These are phyloP conservation scores for Eubasilissa splendida DNA, from an alignment of 2,888 invertebrate species.

Conservation along the genomic window DNA sequence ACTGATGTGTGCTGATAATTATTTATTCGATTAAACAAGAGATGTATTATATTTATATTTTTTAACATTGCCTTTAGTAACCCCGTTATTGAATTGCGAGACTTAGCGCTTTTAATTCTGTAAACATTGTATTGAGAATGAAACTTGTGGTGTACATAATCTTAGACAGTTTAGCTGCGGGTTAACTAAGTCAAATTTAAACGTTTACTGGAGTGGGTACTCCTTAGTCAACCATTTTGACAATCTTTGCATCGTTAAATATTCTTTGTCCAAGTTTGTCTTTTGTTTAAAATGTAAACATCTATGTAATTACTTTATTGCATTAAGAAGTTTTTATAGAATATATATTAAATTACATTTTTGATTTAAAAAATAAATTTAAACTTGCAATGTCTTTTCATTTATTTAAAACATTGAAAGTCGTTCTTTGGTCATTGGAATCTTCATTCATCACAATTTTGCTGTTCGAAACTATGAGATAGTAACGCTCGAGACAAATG, in stretches of 20 bases:
- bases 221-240: constrained; percentile 8
- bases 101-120: constrained; percentile 14
- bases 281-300: constrained; percentile 15
- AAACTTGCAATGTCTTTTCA: too few species aligned
- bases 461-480: too few species aligned
- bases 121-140: constrained; percentile 26
- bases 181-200: constrained; percentile 15
- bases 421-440: too few species aligned
- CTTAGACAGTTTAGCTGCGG: not conserved
- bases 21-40: constrained; percentile 42
- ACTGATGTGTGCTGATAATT: constrained; percentile 36
- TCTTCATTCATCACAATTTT: too few species aligned
- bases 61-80: constrained; percentile 35
- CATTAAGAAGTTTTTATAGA: constrained; percentile 26
- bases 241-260: constrained; percentile 2
- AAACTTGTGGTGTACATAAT: not conserved
- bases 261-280: constrained; percentile 5
- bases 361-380: too few species aligned
- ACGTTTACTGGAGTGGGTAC: not conserved
- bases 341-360: constrained; percentile 3
- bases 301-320: constrained; percentile 23
- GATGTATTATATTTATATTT: constrained; percentile 37
- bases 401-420: too few species aligned
- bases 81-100: constrained; percentile 4
- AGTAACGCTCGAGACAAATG: too few species aligned